phyloP scores from a whole-genome alignment of 2,888 invertebrate genomes.

The Drosophila quinaria region DNA sequence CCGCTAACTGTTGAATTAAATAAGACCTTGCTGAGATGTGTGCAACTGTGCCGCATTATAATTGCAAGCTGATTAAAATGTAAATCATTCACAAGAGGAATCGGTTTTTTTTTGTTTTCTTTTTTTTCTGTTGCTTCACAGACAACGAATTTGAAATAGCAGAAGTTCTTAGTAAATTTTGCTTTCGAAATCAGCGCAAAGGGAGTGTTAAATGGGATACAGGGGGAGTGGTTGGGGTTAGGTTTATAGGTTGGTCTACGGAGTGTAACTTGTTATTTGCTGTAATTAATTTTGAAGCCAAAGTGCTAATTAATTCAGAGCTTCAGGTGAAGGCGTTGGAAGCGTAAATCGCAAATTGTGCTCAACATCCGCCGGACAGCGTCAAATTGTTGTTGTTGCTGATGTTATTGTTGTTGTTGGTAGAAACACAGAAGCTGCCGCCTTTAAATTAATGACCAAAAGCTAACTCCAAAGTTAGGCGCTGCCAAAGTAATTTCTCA shows the following conservation, averaged over 20 bases:
- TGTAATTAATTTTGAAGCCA: conserved; percentile 76
- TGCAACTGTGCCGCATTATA: conserved; percentile 47
- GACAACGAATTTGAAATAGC: conserved; percentile 33
- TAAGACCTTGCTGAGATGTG: conserved; percentile 27
- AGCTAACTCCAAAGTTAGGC: conserved; percentile 44
- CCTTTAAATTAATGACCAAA: conserved; percentile 58
- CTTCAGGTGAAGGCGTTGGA: conserved; percentile 71
- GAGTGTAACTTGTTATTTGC: conserved; percentile 79
- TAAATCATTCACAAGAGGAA: conserved; percentile 53
- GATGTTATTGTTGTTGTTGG: conserved; percentile 22
- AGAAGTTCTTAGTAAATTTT: conserved; percentile 58
- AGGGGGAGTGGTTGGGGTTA: background rate
- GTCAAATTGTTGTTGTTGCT: conserved; percentile 34
- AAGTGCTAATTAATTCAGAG: conserved; percentile 79
- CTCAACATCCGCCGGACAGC: conserved; percentile 66
- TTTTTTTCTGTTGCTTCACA: conserved; percentile 4
- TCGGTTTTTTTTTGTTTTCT: background rate
- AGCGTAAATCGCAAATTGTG: conserved; percentile 60
- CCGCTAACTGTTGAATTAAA: conserved; percentile 23
- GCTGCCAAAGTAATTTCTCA: conserved; percentile 57
- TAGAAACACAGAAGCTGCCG: conserved; percentile 49
- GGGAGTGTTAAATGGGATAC: background rate
- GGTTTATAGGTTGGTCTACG: conserved; percentile 36
- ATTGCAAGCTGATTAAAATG: conserved; percentile 58
- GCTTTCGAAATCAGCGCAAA: conserved; percentile 64